Evolutionary conservation across 2,888 invertebrate species (phyloP), one percentile per base, ranked within the genome.

Genomic region (Eupelmus urozonus): DNA sequence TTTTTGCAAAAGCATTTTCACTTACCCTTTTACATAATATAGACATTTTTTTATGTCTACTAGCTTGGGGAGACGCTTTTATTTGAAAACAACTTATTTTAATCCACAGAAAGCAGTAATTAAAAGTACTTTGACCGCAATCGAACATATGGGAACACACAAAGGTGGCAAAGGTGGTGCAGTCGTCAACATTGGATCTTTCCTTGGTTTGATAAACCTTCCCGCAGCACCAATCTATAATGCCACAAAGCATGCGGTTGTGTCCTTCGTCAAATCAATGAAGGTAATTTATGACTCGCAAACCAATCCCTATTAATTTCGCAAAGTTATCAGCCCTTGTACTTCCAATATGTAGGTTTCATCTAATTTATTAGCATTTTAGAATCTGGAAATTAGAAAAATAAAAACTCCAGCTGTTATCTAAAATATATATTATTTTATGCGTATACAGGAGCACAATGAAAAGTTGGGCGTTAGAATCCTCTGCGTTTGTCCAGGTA

Each of bases 131-230:
- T 72, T 88, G 27, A 81, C 91, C 23, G 91, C 87, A 1, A 78
- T 91, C 71, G 87, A 91, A 45, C 84, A 88, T 70, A 87, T 92
- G 85, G 87, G 90, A 7, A 90, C 88, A 70, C 88, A 90, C 80
- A 90, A 88, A 76, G 90, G 90, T 16, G 90, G 90, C 0, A 82
- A 85, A 25, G 94, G 94, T 7, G 94, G 94, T 0, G 91, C 91
- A 0, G 91, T 94, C 18, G 90, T 94, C n/a, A 94, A 94, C 84
- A 89, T 93, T 45, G 90, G 92, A 0, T 93, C 94, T 0, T 91
- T 92, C 29, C 91, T 91, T 77, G 93, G 93, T 0, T 89, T 91
- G 55, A 85, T 49, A 9, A 66, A 66, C 18, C 0, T 0, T 11
- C 55, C 73, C 4, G 2, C 60, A 27, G 83, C 91, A 25, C 93